Base-by-base conservation (phyloP, 2,888 invertebrate genomes). In the Ypsolopha scabrella region DNA sequence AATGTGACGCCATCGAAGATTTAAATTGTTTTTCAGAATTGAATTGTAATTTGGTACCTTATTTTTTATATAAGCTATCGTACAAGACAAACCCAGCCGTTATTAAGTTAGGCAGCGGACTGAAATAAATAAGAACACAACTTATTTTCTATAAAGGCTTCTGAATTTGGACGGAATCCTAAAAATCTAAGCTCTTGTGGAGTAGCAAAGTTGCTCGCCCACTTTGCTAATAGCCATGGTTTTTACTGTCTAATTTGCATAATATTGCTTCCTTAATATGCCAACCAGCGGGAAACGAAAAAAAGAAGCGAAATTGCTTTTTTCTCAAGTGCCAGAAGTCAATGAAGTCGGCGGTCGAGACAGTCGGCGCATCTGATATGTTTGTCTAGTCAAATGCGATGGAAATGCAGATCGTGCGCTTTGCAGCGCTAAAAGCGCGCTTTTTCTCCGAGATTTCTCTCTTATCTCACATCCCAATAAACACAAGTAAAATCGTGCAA, bases 381-480 rank as follows among this genome's bases (percentile, higher is more conserved):
- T 83, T 85, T 82, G 79, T 66, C 70, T 82, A 85, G 83, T 81
- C 83, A 83, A 85, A 85, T 83, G 79, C 78, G 73, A 85, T 82
- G 82, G 82, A 77, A 80, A 78, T 77, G 67, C 64, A 70, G 66
- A 63, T 70, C 63, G 61, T 65, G 66, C 63, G 62, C 36, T 13
- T 37, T 47, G 13, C 11, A 61, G 59, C 66, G 68, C 57, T 62
- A 63, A 57, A n/a, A n/a, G n/a, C n/a, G 60, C 62, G 62, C 55
- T 61, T 58, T 45, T 45, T 45, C 43, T 46, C 34, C 24, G 13
- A 33, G 41, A 24, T 41, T 11, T 41, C n/a, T 41, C 6, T 6
- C 24, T 11, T 33, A 33, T 45, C 34, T 34, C n/a, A n/a, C n/a
- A n/a, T 45, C 45, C 7, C 11, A 2, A 45, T n/a, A n/a, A 33